phyloP scores from a whole-genome alignment of 2,797 vertebrate species.

The Taeniopygia guttata region DNA sequence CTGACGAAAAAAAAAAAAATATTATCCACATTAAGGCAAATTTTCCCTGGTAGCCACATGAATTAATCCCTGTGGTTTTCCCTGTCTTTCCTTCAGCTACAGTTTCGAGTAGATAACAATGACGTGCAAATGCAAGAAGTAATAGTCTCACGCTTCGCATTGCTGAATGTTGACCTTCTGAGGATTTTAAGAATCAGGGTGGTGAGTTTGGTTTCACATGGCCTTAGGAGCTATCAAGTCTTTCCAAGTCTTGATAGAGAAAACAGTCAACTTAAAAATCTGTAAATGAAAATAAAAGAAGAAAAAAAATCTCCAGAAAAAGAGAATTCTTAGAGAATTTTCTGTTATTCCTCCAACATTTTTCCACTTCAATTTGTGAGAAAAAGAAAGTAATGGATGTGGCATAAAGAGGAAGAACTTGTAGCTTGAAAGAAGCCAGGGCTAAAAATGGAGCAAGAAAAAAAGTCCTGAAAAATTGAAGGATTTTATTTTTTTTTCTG shows the following conservation, averaged over 20 bases:
- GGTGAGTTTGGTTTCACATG: background rate
- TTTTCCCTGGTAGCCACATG: background rate
- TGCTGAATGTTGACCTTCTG: background rate
- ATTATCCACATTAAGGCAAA: background rate
- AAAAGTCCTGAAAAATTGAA: background rate
- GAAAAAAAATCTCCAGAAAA: background rate
- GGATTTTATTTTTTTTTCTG: background rate
- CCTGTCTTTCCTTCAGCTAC: background rate
- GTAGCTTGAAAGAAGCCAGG: background rate
- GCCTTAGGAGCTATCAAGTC: background rate
- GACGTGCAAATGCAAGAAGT: background rate
- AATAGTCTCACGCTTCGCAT: background rate
- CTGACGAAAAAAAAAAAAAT: background rate
- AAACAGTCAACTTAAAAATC: background rate
- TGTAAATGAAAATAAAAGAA: background rate
- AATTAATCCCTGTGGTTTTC: background rate
- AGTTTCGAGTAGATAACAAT: background rate
- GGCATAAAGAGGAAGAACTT: background rate
- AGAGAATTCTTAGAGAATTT: background rate
- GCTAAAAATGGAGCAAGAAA: background rate
- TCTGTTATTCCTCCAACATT: background rate
- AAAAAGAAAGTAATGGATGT: background rate
- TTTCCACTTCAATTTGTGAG: background rate
- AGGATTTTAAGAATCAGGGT: background rate
- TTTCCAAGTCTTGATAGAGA: background rate